phyloP scores from a whole-genome alignment of 1,140 invertebrate species.

The Paramacrobiotus metropolitanus region DNA sequence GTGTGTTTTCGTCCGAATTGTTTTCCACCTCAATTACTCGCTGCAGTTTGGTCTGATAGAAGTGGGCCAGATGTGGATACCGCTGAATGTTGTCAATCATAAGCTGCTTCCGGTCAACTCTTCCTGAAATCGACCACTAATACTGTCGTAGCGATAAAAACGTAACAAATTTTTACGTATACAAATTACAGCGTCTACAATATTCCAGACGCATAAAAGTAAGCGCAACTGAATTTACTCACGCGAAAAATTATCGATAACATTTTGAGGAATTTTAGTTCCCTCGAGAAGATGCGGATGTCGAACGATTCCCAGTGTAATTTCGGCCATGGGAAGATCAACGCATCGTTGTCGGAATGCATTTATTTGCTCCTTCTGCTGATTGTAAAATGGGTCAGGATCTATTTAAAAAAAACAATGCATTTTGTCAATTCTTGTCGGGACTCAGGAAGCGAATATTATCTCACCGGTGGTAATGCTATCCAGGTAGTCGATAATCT shows the following conservation, averaged over 20 bases:
- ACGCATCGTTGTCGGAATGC: neutral
- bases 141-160: neutral
- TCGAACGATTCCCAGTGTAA: neutral
- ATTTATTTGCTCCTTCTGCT: neutral
- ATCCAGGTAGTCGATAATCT: conserved; percentile 49
- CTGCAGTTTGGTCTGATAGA: neutral
- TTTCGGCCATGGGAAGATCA: neutral
- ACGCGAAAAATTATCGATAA: neutral
- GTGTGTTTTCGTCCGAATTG: no score
- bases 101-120: neutral
- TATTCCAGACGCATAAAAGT: neutral
- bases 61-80: neutral
- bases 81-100: neutral
- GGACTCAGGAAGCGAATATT: neutral
- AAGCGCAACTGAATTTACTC: no score
- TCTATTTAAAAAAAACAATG: no score
- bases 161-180: neutral
- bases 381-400: neutral
- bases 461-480: conserved; percentile 12
- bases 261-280: neutral
- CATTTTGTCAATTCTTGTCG: no score
- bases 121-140: neutral
- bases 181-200: neutral
- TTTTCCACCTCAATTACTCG: neutral
- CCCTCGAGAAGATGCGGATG: neutral